These are phyloP conservation scores for Yponomeuta plumbellus DNA, from an alignment of 2,888 invertebrate species.

Conservation along the genomic window DNA sequence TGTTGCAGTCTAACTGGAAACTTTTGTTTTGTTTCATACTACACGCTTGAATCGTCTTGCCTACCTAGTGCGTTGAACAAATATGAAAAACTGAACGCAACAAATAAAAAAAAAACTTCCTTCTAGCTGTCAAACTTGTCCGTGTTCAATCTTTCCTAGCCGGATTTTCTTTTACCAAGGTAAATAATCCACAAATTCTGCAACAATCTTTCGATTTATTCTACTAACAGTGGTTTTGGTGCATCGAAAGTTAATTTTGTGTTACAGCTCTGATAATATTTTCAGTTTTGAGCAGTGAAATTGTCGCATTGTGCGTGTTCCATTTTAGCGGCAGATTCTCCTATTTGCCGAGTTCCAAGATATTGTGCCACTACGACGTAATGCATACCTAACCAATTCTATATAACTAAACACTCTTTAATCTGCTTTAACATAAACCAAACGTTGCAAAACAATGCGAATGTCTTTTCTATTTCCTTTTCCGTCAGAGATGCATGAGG, in stretches of 20 bases:
- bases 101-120: constrained; percentile 10
- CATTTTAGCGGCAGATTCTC: neutral
- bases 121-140: constrained; percentile 22
- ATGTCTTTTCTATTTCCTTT: neutral
- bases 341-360: neutral
- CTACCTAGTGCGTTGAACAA: neutral
- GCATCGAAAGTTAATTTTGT: neutral
- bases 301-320: neutral
- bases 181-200: constrained; percentile 20
- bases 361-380: neutral
- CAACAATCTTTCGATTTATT: constrained; percentile 17
- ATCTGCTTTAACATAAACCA: neutral
- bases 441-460: neutral
- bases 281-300: neutral
- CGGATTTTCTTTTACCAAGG: constrained; percentile 21
- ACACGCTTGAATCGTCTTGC: too few relatives aligned
- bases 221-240: constrained; percentile 15
- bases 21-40: too few relatives aligned
- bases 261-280: neutral
- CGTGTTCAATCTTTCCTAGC: constrained; percentile 15
- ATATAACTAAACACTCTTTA: neutral
- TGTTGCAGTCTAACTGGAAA: too few relatives aligned
- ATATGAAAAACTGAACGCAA: neutral
- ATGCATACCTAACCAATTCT: neutral
- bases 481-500: neutral